Evolutionary conservation across 2,113 vertebrate species (phyloP), one percentile per base, ranked within the genome.

Genomic region (Boulengeromyrus knoepffleri): DNA sequence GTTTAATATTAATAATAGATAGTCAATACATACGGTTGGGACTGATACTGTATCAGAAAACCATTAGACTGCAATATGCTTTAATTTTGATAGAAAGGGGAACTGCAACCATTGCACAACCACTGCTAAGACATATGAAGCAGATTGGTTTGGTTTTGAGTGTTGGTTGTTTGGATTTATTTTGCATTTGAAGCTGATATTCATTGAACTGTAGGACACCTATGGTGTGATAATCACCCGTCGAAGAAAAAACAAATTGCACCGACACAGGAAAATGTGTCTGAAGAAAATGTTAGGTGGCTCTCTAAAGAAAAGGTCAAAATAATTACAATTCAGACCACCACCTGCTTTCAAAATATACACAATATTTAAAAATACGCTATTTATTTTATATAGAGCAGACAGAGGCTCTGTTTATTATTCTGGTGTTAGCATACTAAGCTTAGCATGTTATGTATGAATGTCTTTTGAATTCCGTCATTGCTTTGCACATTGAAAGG

Each of bases 281-380:
- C 45, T 21, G 7, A 84, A 47, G 8, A 12, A 36, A 87, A 52
- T 53, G 15, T 17, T 36, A 52, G 13, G 47, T 87, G 85, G 21
- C 85, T 52, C 21, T 53, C 31, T 31, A 80, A 80, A 42, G 74
- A 42, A 87, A 87, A 86, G 85, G 85, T 86, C 50, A 87, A 53
- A 56, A 87, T 31, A 87, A 87, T 87, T 15, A 87, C 50, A 52
- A 87, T 56, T 87, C 27, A 53, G 13, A 87, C 27, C 9, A 56
- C 10, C 85, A 56, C 50, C 27, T 87, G 47, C 1, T 87, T 36
- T 52, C 49, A 87, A 87, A 47, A 53, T 27, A 53, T 53, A 56
- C 50, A 36, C 12, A 19, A 31, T 39, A 87, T 42, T 53, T 87
- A 13, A 87, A 53, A 36, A 87, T 8, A 53, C 15, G 31, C 7